phyloP scores from a whole-genome alignment of 2,797 vertebrate species.

The Pachyuromys duprasi region DNA sequence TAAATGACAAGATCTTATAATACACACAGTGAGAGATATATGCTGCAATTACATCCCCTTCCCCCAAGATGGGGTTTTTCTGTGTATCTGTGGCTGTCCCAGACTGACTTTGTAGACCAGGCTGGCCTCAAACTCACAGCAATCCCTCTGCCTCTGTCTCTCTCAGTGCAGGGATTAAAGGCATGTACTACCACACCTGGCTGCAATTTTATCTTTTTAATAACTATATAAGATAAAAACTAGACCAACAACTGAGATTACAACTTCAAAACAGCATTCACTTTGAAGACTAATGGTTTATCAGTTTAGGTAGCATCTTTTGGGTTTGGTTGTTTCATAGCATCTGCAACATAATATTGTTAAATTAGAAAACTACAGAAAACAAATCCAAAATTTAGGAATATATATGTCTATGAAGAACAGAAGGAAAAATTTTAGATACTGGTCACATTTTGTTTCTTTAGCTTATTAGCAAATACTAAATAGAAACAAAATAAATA shows the following conservation, averaged over 20 bases:
- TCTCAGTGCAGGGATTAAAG: no score
- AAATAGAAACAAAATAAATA: constrained; percentile 46
- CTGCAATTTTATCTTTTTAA: neutral
- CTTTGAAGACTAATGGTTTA: constrained; percentile 45
- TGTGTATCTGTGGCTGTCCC: no score
- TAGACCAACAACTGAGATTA: neutral
- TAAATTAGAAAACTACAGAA: neutral
- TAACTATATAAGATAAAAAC: neutral
- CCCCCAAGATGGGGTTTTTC: no score
- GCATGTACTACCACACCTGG: no score
- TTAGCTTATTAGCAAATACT: neutral
- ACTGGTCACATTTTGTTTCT: neutral
- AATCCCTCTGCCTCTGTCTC: no score
- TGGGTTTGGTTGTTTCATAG: constrained; percentile 11
- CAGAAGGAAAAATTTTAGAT: neutral
- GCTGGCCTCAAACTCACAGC: no score
- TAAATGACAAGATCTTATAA: neutral
- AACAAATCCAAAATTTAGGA: constrained; percentile 30
- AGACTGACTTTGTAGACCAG: no score
- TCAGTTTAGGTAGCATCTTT: neutral
- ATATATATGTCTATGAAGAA: neutral
- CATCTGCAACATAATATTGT: neutral
- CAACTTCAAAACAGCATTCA: neutral
- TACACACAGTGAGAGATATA: neutral
- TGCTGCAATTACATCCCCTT: neutral